These are phyloP conservation scores for Clinocottus analis DNA, from an alignment of 2,113 vertebrate species.

Conservation along the genomic window DNA sequence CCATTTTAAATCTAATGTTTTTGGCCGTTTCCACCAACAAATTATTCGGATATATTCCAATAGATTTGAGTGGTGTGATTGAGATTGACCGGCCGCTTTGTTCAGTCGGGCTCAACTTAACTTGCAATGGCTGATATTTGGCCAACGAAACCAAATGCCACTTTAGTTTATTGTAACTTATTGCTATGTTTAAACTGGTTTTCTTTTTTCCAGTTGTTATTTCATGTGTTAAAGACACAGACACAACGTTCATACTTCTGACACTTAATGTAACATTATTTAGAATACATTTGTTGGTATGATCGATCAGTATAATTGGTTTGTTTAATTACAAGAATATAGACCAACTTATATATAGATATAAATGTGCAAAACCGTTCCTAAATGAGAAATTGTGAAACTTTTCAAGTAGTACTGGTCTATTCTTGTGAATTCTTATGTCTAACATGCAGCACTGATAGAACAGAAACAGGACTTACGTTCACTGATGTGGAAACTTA, in stretches of 20 bases:
- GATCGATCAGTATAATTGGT: not conserved
- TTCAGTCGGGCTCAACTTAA: not conserved
- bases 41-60: not conserved
- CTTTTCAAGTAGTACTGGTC: not conserved
- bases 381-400: not conserved
- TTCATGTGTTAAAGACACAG: not conserved
- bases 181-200: not conserved
- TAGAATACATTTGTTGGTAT: not conserved
- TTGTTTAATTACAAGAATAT: not conserved
- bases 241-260: not conserved
- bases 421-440: not conserved
- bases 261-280: not conserved
- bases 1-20: not conserved
- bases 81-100: not conserved
- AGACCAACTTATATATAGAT: not conserved
- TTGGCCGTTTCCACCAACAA: not conserved
- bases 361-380: not conserved
- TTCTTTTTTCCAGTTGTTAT: not conserved
- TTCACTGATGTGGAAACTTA: conserved; percentile 14
- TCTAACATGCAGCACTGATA: not conserved
- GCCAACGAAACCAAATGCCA: not conserved
- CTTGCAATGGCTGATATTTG: not conserved
- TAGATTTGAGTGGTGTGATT: not conserved
- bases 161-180: not conserved
- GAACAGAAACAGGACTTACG: conserved; percentile 45